These are phyloP conservation scores for Echiichthys vipera DNA, from an alignment of 2,797 vertebrate species.

Conservation along the genomic window DNA sequence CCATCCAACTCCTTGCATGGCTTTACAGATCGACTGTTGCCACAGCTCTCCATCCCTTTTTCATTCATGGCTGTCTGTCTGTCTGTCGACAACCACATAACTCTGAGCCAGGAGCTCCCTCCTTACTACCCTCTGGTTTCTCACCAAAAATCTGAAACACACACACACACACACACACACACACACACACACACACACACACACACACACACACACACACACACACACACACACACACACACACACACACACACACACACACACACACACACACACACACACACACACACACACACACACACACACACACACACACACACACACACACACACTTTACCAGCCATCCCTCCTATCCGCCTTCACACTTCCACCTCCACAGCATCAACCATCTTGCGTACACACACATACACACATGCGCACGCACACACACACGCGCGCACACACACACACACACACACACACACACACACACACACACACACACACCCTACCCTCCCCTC, in stretches of 20 bases:
- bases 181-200: slow-evolving; percentile 37
- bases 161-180: slow-evolving; percentile 44
- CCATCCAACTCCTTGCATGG: slow-evolving; percentile 70
- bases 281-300: slow-evolving; percentile 45
- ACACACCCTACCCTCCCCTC: slow-evolving; percentile 41
- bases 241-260: slow-evolving; percentile 23
- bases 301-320: slow-evolving; percentile 79
- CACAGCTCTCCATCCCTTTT: slow-evolving; percentile 41
- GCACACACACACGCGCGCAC: slow-evolving; percentile 23
- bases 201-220: slow-evolving; percentile 68
- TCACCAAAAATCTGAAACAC: slow-evolving; percentile 19
- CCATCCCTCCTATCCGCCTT: slow-evolving; percentile 59
- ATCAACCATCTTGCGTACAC: slow-evolving; percentile 58
- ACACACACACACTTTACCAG: slow-evolving; percentile 24
- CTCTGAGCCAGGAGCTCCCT: slow-evolving; percentile 56
- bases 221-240: slow-evolving; percentile 73
- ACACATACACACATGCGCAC: slow-evolving; percentile 29
- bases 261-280: slow-evolving; percentile 57
- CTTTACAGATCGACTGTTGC: slow-evolving; percentile 49
- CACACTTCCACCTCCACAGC: slow-evolving; percentile 53
- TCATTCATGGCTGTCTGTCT: slow-evolving; percentile 64
- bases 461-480: slow-evolving; percentile 16
- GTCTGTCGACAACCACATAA: slow-evolving; percentile 63
- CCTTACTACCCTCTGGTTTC: slow-evolving; percentile 37
- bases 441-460: slow-evolving; percentile 8